Evolutionary conservation across 2,888 invertebrate species (phyloP), one percentile per base, ranked within the genome.

Genomic region (Pyrrhia umbra): DNA sequence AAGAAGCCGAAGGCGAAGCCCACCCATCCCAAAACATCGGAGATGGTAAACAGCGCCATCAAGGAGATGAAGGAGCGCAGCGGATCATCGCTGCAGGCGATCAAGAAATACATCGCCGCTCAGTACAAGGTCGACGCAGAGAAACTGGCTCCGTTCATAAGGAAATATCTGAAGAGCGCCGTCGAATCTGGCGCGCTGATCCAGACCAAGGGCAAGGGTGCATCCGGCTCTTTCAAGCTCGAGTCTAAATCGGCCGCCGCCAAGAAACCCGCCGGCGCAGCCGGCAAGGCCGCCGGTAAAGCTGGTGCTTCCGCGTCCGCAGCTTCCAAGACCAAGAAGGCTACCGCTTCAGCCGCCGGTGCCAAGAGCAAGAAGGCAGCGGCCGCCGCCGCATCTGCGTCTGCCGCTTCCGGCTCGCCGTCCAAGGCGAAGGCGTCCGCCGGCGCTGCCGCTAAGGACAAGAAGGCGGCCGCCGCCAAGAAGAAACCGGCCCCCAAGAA

Each of bases 41-140:
- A 83, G 57, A 96, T 96, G 96, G 96, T 96, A 0, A 95, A 91
- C 74, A 90, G 88, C 30, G 96, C 96, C 1, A 93, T 96, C 49
- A 90, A 88, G 65, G 86, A 88, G 56, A 82, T 96, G 50, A 95
- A 95, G 78, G 95, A 96, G 79, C 93, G 95, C 25, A 95, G 95
- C 55, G 96, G 96, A 25, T 96, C 96, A 0, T 96, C 96, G 0
- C 81, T 88, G 69, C 93, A 86, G 83, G 92, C 92, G 2, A 96
- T 96, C 84, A 96, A 96, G 84, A 96, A 96, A 81, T 96, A 96
- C 85, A 95, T 97, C 50, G 88, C 93, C 9, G 89, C 93, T 21
- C 95, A 94, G 60, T 96, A 96, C 92, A 95, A 95, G 64, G 91
- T 96, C 6, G 96, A 96, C 81, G 91, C 93, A 0, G 95, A 95